Conservation (phyloP, 1,140 invertebrate species). For the Scaptodrosophila lebanonensis region DNA sequence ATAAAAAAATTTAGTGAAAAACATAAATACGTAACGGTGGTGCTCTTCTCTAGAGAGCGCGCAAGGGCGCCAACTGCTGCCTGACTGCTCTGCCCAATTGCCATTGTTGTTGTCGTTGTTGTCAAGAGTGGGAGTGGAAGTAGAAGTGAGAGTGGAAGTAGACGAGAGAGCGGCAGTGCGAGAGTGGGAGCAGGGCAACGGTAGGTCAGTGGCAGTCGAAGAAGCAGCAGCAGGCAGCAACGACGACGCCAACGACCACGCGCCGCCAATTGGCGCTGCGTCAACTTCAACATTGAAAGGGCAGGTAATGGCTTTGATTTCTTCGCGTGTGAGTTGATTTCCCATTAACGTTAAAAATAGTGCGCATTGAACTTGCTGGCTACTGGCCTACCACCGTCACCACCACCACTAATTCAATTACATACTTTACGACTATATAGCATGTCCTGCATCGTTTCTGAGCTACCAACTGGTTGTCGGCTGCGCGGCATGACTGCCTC, state of each 20-base stretch:
- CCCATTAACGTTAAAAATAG: neutral
- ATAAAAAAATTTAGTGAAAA: constrained; percentile 71
- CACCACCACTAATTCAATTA: no score
- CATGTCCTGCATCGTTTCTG: constrained; percentile 77
- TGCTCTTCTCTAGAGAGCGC: constrained; percentile 30
- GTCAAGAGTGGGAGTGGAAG: constrained; percentile 18
- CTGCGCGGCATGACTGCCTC: constrained; percentile 75
- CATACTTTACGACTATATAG: no score
- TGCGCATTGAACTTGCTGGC: no score
- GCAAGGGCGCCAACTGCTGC: constrained; percentile 23
- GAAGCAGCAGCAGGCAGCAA: constrained; percentile 43
- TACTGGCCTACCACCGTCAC: no score
- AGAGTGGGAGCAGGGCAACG: constrained; percentile 37
- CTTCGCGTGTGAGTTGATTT: neutral
- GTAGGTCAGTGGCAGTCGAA: constrained; percentile 70
- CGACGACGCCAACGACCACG: constrained; percentile 33
- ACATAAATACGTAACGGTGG: constrained; percentile 68
- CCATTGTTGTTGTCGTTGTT: constrained; percentile 10
- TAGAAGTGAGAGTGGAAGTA: constrained; percentile 20
- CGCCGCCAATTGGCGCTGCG: no score
- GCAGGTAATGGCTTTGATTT: constrained; percentile 56
- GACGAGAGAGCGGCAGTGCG: constrained; percentile 18
- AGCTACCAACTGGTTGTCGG: constrained; percentile 75
- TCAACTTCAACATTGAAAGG: constrained; percentile 62
- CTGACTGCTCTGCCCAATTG: constrained; percentile 12